Evolutionary conservation across 2,113 vertebrate genomes (phyloP), one percentile per base, ranked within the genome.

Genomic region (Perca fluviatilis): DNA sequence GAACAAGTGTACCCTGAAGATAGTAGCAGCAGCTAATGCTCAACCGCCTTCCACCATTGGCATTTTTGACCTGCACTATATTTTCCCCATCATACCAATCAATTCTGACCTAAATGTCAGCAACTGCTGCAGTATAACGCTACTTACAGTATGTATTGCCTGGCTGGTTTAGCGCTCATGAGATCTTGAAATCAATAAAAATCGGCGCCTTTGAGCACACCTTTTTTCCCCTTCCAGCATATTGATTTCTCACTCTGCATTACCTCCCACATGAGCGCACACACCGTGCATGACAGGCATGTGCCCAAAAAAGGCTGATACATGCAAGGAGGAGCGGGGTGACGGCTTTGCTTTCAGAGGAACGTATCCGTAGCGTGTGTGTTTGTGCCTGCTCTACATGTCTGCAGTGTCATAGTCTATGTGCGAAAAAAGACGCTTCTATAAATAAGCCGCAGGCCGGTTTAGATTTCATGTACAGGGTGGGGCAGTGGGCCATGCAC

Each of bases 231-330:
- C 9, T 5, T 36, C 5, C 47, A 50, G 62, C 70, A 74, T 77
- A 85, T 66, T 71, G 66, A 87, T 68, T 80, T 46, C 70, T 75
- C 23, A 8, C 64, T 25, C 8, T 33, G 67, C 43, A 23, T 80
- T 79, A 65, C 80, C 70, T 87, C 74, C 84, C 81, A 85, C 70
- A 66, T 79, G 78, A 82, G 72, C 51, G 47, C 83, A 89, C 57
- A 65, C 73, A 61, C 80, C n/a, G n/a, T 54, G 80, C 72, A 89
- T 86, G 85, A 80, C 87, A 89, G 84, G 81, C 91, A 87, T 88
- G 94, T 93, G 87, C 90, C 95, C 89, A 94, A 95, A 96, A 95
- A 95, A 93, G 94, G 92, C 76, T 67, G 78, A 66, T 87, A 77
- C 67, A 79, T 82, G 84, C 67, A 33, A 85, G 64, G 62, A 86